These are phyloP conservation scores for Porites evermanni DNA, from an alignment of 92 coral and sea anemone genomes.

Conservation along the genomic window DNA sequence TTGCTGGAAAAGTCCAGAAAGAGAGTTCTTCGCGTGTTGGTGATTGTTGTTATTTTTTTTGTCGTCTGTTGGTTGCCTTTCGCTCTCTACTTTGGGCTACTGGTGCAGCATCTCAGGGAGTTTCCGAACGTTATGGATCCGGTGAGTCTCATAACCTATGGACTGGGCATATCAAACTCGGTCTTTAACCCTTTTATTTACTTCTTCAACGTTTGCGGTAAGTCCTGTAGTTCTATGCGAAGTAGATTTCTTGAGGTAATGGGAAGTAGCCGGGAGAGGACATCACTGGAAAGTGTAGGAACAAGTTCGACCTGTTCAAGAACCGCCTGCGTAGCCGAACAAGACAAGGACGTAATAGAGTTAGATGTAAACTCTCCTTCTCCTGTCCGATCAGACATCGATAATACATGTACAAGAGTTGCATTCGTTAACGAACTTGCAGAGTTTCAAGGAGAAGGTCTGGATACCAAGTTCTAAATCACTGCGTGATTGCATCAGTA, in stretches of 20 bases:
- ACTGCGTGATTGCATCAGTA: too few relatives aligned
- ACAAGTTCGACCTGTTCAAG: not conserved
- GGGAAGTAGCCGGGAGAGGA: not conserved
- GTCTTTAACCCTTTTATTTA: constrained; percentile 75
- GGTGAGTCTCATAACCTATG: constrained; percentile 54
- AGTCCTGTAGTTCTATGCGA: not conserved
- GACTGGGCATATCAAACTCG: constrained; percentile 69
- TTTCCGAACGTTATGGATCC: constrained; percentile 67
- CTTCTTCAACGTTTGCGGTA: constrained; percentile 53
- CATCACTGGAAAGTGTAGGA: not conserved
- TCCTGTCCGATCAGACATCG: not conserved
- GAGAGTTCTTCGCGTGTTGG: constrained; percentile 56
- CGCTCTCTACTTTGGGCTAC: constrained; percentile 63
- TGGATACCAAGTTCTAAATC: not conserved
- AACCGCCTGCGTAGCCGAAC: not conserved
- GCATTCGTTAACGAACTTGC: not conserved
- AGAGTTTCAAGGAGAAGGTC: not conserved
- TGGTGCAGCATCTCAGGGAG: constrained; percentile 50
- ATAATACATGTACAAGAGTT: too few relatives aligned
- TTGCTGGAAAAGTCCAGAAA: constrained; percentile 52
- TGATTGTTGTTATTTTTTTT: constrained; percentile 58
- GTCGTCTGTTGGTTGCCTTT: constrained; percentile 71
- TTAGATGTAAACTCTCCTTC: not conserved
- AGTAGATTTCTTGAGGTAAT: not conserved
- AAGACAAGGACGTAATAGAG: not conserved